phyloP scores from a whole-genome alignment of 2,797 vertebrate species.

The Lerista edwardsae region DNA sequence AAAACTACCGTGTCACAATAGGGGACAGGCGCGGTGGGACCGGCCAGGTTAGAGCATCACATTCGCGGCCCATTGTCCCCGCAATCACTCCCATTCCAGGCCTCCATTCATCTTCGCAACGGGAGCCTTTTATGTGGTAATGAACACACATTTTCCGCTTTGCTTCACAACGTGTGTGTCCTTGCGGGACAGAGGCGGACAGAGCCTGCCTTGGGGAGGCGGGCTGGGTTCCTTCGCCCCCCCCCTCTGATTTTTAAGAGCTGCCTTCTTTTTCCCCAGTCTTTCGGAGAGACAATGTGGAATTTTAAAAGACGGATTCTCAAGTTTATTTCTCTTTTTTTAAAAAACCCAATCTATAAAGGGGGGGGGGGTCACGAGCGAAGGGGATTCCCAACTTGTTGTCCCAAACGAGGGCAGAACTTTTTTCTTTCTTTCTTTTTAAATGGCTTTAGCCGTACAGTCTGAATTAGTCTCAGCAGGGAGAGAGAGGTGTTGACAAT shows the following conservation, averaged over 20 bases:
- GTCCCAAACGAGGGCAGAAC: not conserved
- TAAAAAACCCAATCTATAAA: constrained; percentile 32
- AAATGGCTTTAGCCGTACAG: not conserved
- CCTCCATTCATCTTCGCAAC: constrained; percentile 81
- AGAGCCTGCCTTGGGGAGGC: not conserved
- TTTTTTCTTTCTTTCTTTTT: not conserved
- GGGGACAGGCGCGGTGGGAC: constrained; percentile 76
- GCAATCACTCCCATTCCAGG: constrained; percentile 81
- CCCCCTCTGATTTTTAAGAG: constrained; percentile 48
- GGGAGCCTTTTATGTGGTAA: constrained; percentile 92
- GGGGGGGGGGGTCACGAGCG: not conserved
- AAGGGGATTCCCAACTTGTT: not conserved
- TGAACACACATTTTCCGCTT: constrained; percentile 87
- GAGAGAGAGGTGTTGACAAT: too few relatives aligned
- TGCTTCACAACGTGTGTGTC: constrained; percentile 86
- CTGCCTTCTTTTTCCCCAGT: constrained; percentile 54
- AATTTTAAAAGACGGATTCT: constrained; percentile 75
- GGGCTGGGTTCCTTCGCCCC: not conserved
- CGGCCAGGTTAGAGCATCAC: constrained; percentile 86
- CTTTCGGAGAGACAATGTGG: constrained; percentile 72
- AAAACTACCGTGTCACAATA: constrained; percentile 84
- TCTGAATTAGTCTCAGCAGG: not conserved
- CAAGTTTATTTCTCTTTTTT: constrained; percentile 37
- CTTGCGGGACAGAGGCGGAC: constrained; percentile 68
- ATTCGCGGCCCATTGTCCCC: constrained; percentile 80